These are phyloP conservation scores for Sprattus sprattus DNA, from an alignment of 2,113 vertebrate genomes.

Conservation along the genomic window DNA sequence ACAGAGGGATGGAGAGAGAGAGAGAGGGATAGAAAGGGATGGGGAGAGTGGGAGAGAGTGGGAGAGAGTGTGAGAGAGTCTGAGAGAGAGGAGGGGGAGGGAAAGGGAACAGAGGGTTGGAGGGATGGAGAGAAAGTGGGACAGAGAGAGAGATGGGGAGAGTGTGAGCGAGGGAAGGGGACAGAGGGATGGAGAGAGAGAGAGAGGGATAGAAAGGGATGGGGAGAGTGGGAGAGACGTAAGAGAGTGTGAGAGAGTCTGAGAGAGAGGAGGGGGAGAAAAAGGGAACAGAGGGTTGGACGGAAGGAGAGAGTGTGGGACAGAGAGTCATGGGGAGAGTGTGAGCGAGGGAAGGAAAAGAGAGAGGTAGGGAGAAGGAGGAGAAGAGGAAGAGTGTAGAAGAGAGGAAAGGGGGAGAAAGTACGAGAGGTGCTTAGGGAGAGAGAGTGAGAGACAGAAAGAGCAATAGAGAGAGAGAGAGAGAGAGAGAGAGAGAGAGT, in stretches of 20 bases:
- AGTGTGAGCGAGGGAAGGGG: neutral
- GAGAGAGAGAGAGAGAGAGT: constrained; percentile 39
- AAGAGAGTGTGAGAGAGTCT: neutral
- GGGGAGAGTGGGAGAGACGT: neutral
- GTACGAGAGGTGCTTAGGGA: neutral
- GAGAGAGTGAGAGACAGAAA: constrained; percentile 1
- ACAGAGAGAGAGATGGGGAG: constrained; percentile 29
- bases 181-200: neutral
- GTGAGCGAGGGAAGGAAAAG: neutral
- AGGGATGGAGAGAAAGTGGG: constrained; percentile 5
- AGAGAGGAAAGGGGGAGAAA: constrained; percentile 23
- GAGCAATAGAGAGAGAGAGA: neutral
- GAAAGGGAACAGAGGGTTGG: neutral
- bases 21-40: neutral
- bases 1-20: neutral
- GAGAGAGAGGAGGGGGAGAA: neutral
- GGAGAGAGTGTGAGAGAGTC: neutral
- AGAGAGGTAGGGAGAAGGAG: neutral
- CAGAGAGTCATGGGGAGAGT: neutral
- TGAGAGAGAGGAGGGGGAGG: neutral
- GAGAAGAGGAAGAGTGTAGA: neutral
- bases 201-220: neutral
- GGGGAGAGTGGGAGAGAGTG: neutral
- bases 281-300: neutral
- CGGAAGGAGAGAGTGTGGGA: neutral